phyloP scores from a whole-genome alignment of 2,113 vertebrate genomes.

The Elephas maximus region DNA sequence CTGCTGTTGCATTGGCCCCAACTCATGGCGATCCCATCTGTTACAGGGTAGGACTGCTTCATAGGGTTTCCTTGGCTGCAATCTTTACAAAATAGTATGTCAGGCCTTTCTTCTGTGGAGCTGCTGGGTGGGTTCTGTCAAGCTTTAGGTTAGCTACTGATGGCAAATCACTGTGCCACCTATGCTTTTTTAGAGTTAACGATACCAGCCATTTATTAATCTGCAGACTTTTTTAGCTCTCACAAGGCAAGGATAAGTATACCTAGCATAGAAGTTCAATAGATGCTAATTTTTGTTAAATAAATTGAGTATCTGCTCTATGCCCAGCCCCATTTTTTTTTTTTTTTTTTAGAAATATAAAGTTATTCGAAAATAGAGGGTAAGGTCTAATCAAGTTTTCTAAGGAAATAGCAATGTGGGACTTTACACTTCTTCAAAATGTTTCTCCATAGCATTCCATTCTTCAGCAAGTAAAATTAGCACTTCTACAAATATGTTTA shows the following conservation, averaged over 20 bases:
- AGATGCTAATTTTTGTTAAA: neutral
- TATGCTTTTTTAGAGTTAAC: neutral
- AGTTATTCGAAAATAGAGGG: neutral
- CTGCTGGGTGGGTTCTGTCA: neutral
- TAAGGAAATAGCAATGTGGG: neutral
- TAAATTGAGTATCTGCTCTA: neutral
- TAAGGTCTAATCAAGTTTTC: neutral
- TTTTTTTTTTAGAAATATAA: neutral
- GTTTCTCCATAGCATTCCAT: neutral
- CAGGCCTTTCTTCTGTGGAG: too few species aligned
- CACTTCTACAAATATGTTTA: neutral
- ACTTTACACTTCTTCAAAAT: neutral
- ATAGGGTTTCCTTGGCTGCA: too few species aligned
- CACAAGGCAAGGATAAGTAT: neutral
- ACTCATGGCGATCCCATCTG: too few species aligned
- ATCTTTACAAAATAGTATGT: too few species aligned
- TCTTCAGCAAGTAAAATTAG: slow-evolving; percentile 35
- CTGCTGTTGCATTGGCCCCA: too few species aligned
- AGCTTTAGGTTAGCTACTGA: neutral
- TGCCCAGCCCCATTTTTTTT: neutral
- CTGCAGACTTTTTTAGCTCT: neutral
- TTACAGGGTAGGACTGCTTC: too few species aligned
- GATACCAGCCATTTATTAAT: neutral
- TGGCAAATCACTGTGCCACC: neutral
- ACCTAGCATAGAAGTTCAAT: neutral